These are phyloP conservation scores for Tiliacea citrago DNA, from an alignment of 2,888 invertebrate species.

Conservation along the genomic window DNA sequence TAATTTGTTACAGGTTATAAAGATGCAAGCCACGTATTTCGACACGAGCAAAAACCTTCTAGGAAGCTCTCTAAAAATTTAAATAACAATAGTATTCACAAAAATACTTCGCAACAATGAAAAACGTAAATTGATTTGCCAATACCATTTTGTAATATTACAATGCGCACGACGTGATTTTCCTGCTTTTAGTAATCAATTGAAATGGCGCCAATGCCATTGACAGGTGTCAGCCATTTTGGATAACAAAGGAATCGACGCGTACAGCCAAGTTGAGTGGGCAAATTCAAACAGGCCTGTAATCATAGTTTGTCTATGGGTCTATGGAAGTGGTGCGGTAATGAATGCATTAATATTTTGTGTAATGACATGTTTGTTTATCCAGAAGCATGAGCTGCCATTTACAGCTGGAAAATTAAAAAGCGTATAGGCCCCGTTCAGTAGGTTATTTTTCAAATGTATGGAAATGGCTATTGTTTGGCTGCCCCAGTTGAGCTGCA, in stretches of 20 bases:
- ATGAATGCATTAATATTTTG: constrained; percentile 16
- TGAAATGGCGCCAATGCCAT: constrained; percentile 62
- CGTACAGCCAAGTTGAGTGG: constrained; percentile 49
- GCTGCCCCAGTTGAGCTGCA: no score
- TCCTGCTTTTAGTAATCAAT: constrained; percentile 64
- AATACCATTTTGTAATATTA: constrained; percentile 57
- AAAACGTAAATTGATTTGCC: constrained; percentile 50
- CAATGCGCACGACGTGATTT: constrained; percentile 61
- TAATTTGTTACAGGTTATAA: not conserved
- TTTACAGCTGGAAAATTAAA: not conserved
- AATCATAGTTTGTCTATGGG: constrained; percentile 38
- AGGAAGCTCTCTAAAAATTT: not conserved
- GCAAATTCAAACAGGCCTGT: constrained; percentile 52
- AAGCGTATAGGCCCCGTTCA: not conserved
- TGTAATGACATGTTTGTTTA: not conserved
- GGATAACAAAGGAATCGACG: constrained; percentile 63
- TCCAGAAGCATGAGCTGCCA: not conserved
- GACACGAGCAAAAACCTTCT: not conserved
- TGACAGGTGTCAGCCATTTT: constrained; percentile 69
- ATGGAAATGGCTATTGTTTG: no score
- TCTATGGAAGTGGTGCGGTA: constrained; percentile 2
- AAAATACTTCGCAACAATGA: constrained; percentile 43
- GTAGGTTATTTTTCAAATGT: not conserved
- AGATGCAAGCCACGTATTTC: not conserved
- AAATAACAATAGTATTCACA: constrained; percentile 24